Evolutionary conservation across 2,113 vertebrate genomes (phyloP), one percentile per base, ranked within the genome.

Genomic region (Monopterus albus): DNA sequence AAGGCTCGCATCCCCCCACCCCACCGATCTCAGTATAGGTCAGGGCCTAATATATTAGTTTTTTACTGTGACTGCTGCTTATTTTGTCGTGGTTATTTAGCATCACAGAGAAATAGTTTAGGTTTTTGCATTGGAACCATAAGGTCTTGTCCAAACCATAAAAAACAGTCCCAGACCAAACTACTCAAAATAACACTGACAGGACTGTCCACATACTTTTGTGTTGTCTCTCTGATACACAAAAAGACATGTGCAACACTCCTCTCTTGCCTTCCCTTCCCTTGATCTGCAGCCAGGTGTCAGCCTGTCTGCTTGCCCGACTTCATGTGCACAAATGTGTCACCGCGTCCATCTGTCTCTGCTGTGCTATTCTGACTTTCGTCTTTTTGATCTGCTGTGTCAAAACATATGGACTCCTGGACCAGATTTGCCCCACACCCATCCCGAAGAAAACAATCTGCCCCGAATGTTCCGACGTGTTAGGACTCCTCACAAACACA

Each of bases 331-430:
- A 21, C 20, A 57, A 53, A 25, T 65, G 85, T 75, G 82, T 81
- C 75, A 74, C 55, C 9, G 71, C 5, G 49, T 83, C 87, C 89
- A 88, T 91, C 87, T 90, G 89, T 86, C 78, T 66, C 69, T 11
- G 76, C 18, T 29, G 62, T 11, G 57, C 61, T 36, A 50, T 60
- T 12, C 66, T 35, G 75, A 79, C 78, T 85, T 69, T 76, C 55
- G 77, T 74, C 78, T 79, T 59, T 87, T 72, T 87, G 71, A 89
- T 89, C 79, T 55, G 59, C 33, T 7, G 29, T 63, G 75, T 82
- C 72, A 66, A 80, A 82, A 62, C 84, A 87, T 83, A 89, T 78
- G 84, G 84, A 76, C 57, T 43, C 55, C 42, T 25, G 59, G 67
- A 55, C 63, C 42, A 4, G 39, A 26, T 43, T 67, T 4, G 17